These are phyloP conservation scores for Euphonia xanthogaster DNA, from an alignment of 2,797 vertebrate genomes.

Conservation along the genomic window DNA sequence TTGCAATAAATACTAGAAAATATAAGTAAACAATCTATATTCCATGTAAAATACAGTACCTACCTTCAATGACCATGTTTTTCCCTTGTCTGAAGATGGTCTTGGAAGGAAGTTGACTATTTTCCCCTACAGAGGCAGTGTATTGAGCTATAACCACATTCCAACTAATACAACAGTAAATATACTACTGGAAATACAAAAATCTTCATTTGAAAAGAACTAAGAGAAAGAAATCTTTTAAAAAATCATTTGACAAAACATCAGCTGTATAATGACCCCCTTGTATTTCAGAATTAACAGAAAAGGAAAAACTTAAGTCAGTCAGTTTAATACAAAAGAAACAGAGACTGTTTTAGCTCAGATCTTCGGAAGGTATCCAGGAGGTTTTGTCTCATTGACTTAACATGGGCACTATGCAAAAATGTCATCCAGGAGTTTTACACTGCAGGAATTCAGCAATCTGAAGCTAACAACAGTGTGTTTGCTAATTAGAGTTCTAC, in stretches of 20 bases:
- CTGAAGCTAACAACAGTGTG: background rate
- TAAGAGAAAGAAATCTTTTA: conserved; percentile 49
- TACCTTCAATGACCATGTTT: conserved; percentile 54
- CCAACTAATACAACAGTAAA: conserved; percentile 56
- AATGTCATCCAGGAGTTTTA: background rate
- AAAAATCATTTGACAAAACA: background rate
- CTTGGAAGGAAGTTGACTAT: conserved; percentile 15
- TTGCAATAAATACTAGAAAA: conserved; percentile 64
- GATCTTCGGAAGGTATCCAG: background rate
- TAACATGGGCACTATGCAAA: background rate
- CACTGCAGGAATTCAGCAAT: background rate
- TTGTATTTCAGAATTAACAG: conserved; percentile 21
- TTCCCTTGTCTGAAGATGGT: conserved; percentile 49
- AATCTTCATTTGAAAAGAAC: conserved; percentile 42
- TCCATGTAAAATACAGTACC: conserved; percentile 59
- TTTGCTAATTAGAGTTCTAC: conserved; percentile 18
- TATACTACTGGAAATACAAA: conserved; percentile 57
- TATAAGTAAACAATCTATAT: conserved; percentile 43
- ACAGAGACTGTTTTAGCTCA: background rate
- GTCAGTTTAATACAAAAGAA: background rate
- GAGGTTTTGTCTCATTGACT: background rate
- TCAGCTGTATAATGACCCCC: conserved; percentile 3
- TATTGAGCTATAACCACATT: conserved; percentile 41
- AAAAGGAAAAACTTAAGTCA: background rate
- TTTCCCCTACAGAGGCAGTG: conserved; percentile 23